Evolutionary conservation across 2,888 invertebrate genomes (phyloP), one percentile per base, ranked within the genome.

Genomic region (Drosophila diplacantha): DNA sequence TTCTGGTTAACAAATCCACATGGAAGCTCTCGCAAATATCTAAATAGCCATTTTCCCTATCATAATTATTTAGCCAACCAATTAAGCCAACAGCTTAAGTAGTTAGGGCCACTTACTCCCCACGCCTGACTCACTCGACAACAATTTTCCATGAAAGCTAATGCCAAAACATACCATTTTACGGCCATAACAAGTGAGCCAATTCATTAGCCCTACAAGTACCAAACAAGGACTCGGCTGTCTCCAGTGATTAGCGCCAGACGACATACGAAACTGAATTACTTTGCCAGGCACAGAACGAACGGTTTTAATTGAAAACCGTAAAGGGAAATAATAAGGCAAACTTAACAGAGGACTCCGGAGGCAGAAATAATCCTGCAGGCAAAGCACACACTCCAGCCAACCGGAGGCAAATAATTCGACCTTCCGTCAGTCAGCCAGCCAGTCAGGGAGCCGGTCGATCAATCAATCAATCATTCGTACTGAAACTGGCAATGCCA

Each of bases 401-500:
- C 16, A 32, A 5, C 32, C 32, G 32, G 32, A 32, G 34, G 34
- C 38, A 38, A 14, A 6, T 22, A 39, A 24, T 26, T 24, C 3
- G 24, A 35, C 51, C 8, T 26, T 14, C 8, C 26, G 11, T 11
- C 41, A 32, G 3, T 32, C 41, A 34, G 2, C 24, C 34, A 53
- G 29, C 2, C 37, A 24, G 5, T 5, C 35, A 34, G 34, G 22
- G 34, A 52, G 32, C 11, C 43, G 29, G 24, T 46, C 59, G 47
- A 32, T 57, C 41, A 55, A 37, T 55, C 59, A 58, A 58, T 60
- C 60, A 60, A 60, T 60, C 60, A 58, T 24, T 37, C 11, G 46
- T n/a, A 12, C 26, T 22, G 20, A 58, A 57, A 39, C 24, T 41
- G 37, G 57, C 35, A 35, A 35, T 46, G 16, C 34, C 54, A 54